Evolutionary conservation across 1,140 invertebrate genomes (phyloP), one percentile per base, ranked within the genome.

Genomic region (Zaprionus lachaisei): DNA sequence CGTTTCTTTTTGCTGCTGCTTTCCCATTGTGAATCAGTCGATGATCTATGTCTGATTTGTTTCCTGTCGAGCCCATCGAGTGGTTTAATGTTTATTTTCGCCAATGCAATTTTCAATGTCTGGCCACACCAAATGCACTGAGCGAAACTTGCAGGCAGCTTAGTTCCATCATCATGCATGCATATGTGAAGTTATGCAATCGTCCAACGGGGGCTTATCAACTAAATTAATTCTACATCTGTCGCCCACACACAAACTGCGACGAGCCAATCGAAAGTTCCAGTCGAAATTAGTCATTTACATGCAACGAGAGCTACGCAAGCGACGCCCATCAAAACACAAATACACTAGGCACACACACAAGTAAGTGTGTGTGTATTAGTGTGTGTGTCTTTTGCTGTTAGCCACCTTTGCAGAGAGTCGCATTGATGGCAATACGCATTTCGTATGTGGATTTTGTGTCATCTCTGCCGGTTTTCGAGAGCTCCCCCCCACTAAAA

Each of bases 21-120:
- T 73, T 57, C 22, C 61, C 73, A 75, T 64, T 80, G 41, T 47
- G 41, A 38, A 68, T 64, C 61, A 55, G 76, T 63, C 57, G 75
- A 83, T 83, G 71, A 86, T 86, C 80, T 77, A 89, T 89, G 90
- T 92, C 90, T 92, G 90, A 81, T 92, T 92, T 81, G 77, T 80
- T 92, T 92, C 90, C 90, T 92, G 90, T 86, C 90, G 90, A 72
- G 90, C 90, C 90, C 90, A 92, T 90, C 81, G 41, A 75, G 70
- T 56, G 80, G 77, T 77, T 9, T 47, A 17, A 69, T 72, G 76
- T 77, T 66, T 73, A 80, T 80, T 76, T 51, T 63, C 63, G 68
- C 77, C 38, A 77, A 68, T 80, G 75, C 74, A 63, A 51, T 75
- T 79, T 79, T 79, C 71, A 85, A 76, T 81, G 79, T 68, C 76